Evolutionary conservation across 2,888 invertebrate genomes (phyloP).

Genomic region (Hemicrepidius hirtus): DNA sequence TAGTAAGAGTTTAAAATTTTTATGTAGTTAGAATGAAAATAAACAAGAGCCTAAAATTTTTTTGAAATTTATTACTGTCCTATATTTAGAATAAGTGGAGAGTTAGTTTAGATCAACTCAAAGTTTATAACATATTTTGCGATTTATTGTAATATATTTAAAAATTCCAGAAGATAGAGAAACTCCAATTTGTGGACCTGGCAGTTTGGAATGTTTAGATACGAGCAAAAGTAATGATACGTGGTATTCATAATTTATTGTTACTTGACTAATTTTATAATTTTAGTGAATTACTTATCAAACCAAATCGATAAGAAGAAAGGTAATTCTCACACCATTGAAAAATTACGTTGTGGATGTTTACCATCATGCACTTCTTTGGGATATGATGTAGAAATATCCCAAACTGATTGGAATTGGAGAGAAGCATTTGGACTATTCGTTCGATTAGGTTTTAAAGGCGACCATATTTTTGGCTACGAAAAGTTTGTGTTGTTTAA

Average conservation of each 20-base stretch:
- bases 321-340: no score
- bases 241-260: neutral
- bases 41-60: no score
- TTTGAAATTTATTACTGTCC: no score
- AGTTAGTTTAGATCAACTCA: no score
- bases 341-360: conserved; percentile 8
- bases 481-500: neutral
- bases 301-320: neutral
- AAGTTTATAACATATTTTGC: no score
- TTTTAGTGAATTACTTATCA: conserved; percentile 1
- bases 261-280: no score
- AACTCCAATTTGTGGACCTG: conserved; percentile 73
- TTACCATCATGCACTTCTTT: conserved; percentile 35
- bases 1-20: conserved; percentile 62
- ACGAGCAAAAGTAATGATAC: conserved; percentile 38
- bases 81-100: no score
- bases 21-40: neutral
- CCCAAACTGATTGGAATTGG: conserved; percentile 36
- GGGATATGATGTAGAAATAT: conserved; percentile 34
- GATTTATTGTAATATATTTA: neutral
- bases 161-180: conserved; percentile 41
- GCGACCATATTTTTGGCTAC: neutral
- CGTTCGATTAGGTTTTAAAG: neutral
- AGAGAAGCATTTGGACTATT: neutral
- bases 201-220: conserved; percentile 31